These are phyloP conservation scores for Thysanoteuthis rhombus DNA, from an alignment of 2,888 invertebrate genomes.

Conservation along the genomic window DNA sequence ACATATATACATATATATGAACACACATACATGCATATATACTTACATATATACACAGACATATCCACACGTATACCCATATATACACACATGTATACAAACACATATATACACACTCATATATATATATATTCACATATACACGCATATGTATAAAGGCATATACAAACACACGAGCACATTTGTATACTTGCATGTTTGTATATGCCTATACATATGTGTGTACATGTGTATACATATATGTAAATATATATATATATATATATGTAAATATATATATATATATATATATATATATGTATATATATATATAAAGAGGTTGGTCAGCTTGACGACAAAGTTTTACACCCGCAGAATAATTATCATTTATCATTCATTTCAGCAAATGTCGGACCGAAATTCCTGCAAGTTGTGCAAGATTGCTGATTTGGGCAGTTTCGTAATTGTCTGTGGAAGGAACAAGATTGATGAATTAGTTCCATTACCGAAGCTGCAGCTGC, in stretches of 20 bases:
- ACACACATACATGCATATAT: neutral
- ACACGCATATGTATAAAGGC: too few relatives aligned
- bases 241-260: too few relatives aligned
- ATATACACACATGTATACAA: neutral
- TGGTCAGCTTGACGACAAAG: neutral
- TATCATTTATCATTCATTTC: neutral
- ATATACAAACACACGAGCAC: too few relatives aligned
- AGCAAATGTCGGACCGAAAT: neutral
- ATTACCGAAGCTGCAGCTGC: neutral
- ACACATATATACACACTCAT: neutral
- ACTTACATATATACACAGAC: neutral
- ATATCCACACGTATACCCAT: neutral
- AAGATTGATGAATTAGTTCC: neutral
- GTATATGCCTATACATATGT: too few relatives aligned
- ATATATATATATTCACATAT: too few relatives aligned
- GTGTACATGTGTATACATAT: too few relatives aligned
- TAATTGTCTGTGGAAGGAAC: constrained; percentile 12
- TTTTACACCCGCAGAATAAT: neutral
- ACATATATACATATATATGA: too few relatives aligned
- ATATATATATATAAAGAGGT: neutral
- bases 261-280: too few relatives aligned
- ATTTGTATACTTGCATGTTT: too few relatives aligned
- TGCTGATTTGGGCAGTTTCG: neutral
- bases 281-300: too few relatives aligned
- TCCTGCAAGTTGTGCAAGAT: neutral